Evolutionary conservation across 2,797 vertebrate genomes (phyloP), one percentile per base, ranked within the genome.

Genomic region (Macroramphosus scolopax): DNA sequence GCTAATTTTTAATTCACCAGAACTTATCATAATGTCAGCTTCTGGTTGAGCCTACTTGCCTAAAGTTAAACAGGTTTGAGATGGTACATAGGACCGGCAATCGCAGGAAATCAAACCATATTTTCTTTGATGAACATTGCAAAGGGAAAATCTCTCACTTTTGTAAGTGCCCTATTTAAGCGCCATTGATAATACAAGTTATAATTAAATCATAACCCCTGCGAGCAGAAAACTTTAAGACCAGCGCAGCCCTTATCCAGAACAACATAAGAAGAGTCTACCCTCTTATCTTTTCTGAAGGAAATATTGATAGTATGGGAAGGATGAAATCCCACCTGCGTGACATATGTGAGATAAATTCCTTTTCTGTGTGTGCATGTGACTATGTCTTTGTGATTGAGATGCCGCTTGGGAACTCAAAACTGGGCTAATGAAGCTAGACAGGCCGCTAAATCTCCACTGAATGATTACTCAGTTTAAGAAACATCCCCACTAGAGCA

Each of bases 371-470:
- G 40, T 18, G 7, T 41, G 24, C 3, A 13, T 16, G 17, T 35
- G 13, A 26, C 10, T 51, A 3, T 20, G 24, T 52, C n/a, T n/a
- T n/a, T 22, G 45, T 9, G 17, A 20, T 44, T 31, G 33, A n/a
- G 26, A 48, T 34, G 31, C 36, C 56, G 36, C 41, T 20, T 43
- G 55, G 69, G 74, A 63, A 43, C 34, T 47, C 46, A 66, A 78
- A 74, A 78, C 45, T 61, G 46, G 69, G 52, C 63, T 80, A 76
- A 78, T 77, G 72, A 77, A 68, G 59, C 56, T 40, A 60, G 55
- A 76, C 68, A 63, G 51, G 63, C 60, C 0, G 18, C 61, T 69
- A 72, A 77, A 72, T 63, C 67, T 72, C 24, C 31, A 77, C 44
- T 30, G 55, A 56, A 65, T 45, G 56, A 71, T 65, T 65, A 65